Conservation (phyloP, 2,797 vertebrate genomes). For the Sciurus vulgaris region DNA sequence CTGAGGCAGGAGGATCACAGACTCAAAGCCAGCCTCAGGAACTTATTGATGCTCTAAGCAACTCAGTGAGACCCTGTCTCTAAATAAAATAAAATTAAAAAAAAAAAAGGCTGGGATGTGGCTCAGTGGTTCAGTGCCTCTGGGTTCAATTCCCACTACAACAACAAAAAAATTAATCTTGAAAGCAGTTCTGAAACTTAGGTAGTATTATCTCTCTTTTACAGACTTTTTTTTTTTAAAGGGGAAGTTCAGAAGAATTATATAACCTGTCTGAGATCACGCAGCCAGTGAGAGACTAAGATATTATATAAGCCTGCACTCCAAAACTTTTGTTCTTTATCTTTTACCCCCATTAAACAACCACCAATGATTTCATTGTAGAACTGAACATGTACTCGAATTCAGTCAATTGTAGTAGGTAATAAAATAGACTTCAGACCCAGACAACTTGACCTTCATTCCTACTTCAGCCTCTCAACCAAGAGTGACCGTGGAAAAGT, state of each 20-base stretch:
- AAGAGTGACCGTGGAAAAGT: conserved; percentile 1
- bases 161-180: neutral
- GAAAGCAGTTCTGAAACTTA: neutral
- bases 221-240: neutral
- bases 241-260: neutral
- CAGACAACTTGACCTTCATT: neutral
- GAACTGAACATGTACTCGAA: neutral
- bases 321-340: conserved; percentile 15
- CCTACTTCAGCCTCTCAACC: neutral
- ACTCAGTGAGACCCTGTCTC: no score
- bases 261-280: neutral
- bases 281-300: neutral
- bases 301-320: neutral
- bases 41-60: no score
- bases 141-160: no score
- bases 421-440: neutral
- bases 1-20: no score
- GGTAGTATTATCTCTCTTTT: neutral
- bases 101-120: no score
- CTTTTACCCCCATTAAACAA: neutral
- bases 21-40: no score
- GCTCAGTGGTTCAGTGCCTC: no score
- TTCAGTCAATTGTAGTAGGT: neutral
- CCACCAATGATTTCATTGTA: neutral
- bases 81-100: no score